Base-by-base conservation (phyloP, 2,888 invertebrate genomes). In the Drosophila greeni region DNA sequence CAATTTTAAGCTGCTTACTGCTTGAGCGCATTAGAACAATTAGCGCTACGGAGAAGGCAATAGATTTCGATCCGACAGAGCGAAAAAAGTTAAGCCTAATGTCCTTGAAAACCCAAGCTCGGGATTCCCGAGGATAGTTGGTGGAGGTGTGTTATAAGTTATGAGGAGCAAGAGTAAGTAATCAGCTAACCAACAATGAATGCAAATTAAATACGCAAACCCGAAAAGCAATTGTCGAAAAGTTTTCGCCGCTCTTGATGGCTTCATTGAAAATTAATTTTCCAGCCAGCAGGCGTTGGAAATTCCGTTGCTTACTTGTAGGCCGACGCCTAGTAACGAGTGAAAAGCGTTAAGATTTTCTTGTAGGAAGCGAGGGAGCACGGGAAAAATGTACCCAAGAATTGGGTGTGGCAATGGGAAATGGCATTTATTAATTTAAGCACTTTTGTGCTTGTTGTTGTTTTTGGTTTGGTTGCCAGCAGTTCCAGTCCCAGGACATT, bases 1-100 rank as follows among this genome's bases (percentile, higher is more conserved):
- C 57, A 58, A 64, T 56, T 57, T 61, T 79, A 79, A 78, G 78
- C 82, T 40, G 80, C 77, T 78, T 82, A 74, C 37, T 42, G 64
- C 51, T 65, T 74, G 69, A 79, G 80, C 77, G 75, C 73, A 71
- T 80, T 76, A 72, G 64, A 79, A 82, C 82, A 78, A 82, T 82
- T 78, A 79, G 61, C 66, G 53, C 29, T 43, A 26, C 26, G 8
- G 5, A 33, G 29, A 58, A 55, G 66, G 45, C 37, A 58, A 57
- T 37, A 26, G 57, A 65, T 59, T 61, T 42, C 34, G 62, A 53
- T 33, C 45, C 57, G 48, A 26, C 37, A 39, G 47, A 49, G 57
- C 31, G 62, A 24, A 61, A 73, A 61, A 58, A 54, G 45, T 54
- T 58, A 61, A 53, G 60, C 14, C 18, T 14, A 33, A 18, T 39